phyloP scores from a whole-genome alignment of 2,888 invertebrate species.

The Trichogramma dendrolimi region DNA sequence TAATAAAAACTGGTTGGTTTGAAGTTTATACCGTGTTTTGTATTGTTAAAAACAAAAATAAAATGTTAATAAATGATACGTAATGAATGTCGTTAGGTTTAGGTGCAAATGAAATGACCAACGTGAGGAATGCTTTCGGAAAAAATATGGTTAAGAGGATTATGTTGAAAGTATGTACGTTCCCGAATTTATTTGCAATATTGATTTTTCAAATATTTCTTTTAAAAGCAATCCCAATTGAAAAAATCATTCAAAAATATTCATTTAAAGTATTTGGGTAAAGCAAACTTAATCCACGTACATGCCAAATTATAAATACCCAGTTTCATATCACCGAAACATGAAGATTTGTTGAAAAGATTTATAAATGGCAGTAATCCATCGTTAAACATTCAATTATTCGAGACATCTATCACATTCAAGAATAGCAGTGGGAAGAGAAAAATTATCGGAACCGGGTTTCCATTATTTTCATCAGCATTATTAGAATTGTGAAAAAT shows the following conservation, averaged over 20 bases:
- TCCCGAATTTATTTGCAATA: constrained; percentile 4
- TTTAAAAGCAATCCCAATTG: neutral
- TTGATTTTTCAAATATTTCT: constrained; percentile 6
- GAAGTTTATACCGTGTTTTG: constrained; percentile 21
- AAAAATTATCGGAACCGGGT: constrained; percentile 8
- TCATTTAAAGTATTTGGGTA: neutral
- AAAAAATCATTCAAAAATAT: constrained; percentile 1
- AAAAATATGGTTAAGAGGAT: constrained; percentile 7
- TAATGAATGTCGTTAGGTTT: constrained; percentile 20
- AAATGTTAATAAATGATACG: constrained; percentile 17
- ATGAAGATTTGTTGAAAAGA: constrained; percentile 19
- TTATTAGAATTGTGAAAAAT: no score
- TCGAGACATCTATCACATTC: constrained; percentile 22
- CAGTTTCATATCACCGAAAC: constrained; percentile 22
- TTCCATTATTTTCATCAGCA: neutral
- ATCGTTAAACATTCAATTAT: constrained; percentile 21
- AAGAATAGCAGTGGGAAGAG: constrained; percentile 24
- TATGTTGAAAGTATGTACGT: constrained; percentile 14
- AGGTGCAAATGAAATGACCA: constrained; percentile 26
- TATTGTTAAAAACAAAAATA: constrained; percentile 20
- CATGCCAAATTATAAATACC: constrained; percentile 19
- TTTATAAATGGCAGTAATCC: constrained; percentile 7
- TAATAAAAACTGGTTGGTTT: constrained; percentile 7
- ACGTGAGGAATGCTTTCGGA: constrained; percentile 23
- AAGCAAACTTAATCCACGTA: constrained; percentile 19